Evolutionary conservation across 1,140 invertebrate genomes (phyloP), one percentile per base, ranked within the genome.

Genomic region (Leptinotarsa texana): DNA sequence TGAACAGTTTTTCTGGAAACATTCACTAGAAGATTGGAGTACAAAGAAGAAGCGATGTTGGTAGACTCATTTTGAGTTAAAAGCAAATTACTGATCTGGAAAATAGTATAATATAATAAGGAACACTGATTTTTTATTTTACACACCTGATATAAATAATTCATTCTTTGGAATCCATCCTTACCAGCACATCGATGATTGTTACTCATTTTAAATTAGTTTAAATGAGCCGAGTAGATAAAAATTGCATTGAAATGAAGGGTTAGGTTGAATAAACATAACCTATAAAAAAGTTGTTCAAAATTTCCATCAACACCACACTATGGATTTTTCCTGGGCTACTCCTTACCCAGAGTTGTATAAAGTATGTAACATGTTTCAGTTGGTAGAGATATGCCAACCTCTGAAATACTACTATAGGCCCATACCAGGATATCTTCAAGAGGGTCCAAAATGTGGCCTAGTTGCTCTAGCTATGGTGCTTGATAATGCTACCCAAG

Each of bases 391-490:
- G 72, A 48, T 85, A 27, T 70, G 17, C 33, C 76, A 78, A 67
- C 84, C 84, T 13, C 62, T 76, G 65, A 75, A 77, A 72, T 79
- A 75, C 33, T 63, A 24, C n/a, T 84, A 83, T 74, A 77, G 73
- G 67, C 74, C 77, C 21, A 74, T 85, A 51, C 27, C 71, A 49
- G 65, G 69, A 62, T 74, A 84, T 47, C 75, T 83, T 4, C 83
- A 84, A 79, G 73, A 83, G 48, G 91, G 91, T 6, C 91, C 91
- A 8, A 95, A 93, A 79, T 96, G 95, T 86, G 95, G 95, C 13
- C 84, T 96, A 68, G 92, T 93, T 22, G 94, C 94, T 5, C 82
- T 95, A 13, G 91, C 91, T 48, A 95, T 96, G 92, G 88, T 92
- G 69, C 86, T 91, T 1, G 86, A 89, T 76, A 89, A 90, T 65